Conservation (phyloP, 2,797 vertebrate species). For the Gallirallus australis region DNA sequence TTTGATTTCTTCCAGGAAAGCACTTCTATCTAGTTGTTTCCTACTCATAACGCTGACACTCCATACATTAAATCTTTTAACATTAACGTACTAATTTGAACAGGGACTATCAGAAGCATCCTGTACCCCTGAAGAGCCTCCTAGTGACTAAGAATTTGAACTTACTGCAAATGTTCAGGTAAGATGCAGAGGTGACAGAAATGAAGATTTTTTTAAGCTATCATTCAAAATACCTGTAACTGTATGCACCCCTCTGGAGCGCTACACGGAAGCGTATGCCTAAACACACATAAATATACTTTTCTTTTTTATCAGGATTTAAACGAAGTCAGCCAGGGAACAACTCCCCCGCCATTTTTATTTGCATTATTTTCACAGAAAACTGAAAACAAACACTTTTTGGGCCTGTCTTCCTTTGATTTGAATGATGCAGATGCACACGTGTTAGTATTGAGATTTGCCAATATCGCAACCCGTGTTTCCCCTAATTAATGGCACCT, state of each 20-base stretch:
- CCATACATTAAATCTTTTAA: neutral
- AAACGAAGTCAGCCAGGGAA: neutral
- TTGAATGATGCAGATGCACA: neutral
- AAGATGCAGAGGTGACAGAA: neutral
- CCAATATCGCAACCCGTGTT: neutral
- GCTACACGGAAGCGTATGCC: neutral
- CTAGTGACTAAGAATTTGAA: neutral
- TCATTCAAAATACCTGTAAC: neutral
- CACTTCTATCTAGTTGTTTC: neutral
- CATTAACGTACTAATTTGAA: neutral
- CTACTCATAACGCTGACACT: neutral
- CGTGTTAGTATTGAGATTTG: neutral
- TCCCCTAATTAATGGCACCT: neutral
- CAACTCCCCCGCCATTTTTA: neutral
- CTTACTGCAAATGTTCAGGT: neutral
- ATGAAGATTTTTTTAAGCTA: neutral
- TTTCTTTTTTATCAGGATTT: neutral
- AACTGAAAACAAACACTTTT: neutral
- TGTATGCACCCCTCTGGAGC: neutral
- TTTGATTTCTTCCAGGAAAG: neutral
- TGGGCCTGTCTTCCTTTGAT: neutral
- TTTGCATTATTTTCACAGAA: neutral
- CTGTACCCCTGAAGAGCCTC: neutral
- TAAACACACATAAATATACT: neutral
- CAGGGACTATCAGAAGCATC: neutral